These are phyloP conservation scores for Myotis yumanensis DNA, from an alignment of 2,113 vertebrate species.

Conservation along the genomic window DNA sequence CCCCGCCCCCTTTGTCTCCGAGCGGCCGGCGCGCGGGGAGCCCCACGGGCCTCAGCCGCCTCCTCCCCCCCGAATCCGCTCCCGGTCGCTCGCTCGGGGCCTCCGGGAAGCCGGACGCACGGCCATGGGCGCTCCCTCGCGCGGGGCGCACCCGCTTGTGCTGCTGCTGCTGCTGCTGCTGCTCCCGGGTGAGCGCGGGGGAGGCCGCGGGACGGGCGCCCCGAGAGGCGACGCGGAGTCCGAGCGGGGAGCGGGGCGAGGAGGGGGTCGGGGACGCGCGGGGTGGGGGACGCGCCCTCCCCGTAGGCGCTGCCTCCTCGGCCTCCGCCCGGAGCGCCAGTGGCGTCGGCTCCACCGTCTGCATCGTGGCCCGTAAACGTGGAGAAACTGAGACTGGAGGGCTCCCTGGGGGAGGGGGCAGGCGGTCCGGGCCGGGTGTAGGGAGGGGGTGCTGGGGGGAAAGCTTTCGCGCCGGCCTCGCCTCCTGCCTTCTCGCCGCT, in stretches of 20 bases:
- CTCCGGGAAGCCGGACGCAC: not conserved
- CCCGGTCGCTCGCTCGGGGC: not conserved
- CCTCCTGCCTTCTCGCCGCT: fast-evolving
- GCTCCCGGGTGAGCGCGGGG: slow-evolving; percentile 8
- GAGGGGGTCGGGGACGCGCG: not conserved
- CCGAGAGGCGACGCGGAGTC: not conserved
- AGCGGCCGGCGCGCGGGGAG: not conserved
- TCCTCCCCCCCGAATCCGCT: not conserved
- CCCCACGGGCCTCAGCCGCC: not conserved
- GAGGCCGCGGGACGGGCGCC: not conserved
- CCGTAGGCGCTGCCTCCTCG: fast-evolving
- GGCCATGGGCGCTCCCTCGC: not conserved
- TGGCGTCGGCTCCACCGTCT: not conserved
- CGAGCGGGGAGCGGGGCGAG: not conserved
- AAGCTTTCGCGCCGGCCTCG: not conserved
- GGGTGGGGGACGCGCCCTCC: not conserved
- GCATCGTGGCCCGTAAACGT: not conserved
- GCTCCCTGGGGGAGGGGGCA: not conserved
- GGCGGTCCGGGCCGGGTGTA: not conserved
- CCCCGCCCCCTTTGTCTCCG: not conserved
- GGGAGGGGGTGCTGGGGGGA: no score
- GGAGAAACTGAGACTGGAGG: not conserved
- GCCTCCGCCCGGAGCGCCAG: not conserved
- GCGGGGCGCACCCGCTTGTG: not conserved
- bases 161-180: not conserved